Conservation (phyloP, 2,797 vertebrate species). For the Acanthurus tractus region DNA sequence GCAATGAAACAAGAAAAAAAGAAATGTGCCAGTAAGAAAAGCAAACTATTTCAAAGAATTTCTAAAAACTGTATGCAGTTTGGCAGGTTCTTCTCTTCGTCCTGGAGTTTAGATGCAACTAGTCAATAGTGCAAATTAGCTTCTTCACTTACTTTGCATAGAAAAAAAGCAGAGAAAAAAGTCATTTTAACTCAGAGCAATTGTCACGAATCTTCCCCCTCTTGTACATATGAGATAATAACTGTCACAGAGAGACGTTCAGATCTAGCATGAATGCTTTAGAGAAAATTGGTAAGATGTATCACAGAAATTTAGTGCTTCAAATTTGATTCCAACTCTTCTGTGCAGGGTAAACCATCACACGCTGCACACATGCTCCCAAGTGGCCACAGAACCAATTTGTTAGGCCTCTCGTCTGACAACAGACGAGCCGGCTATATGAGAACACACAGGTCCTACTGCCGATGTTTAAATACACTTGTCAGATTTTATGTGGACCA, state of each 20-base stretch:
- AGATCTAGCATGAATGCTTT: conserved; percentile 56
- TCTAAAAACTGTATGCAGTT: conserved; percentile 3
- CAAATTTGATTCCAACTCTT: conserved; percentile 76
- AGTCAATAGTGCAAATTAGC: conserved; percentile 50
- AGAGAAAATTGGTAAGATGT: conserved; percentile 71
- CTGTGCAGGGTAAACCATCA: conserved; percentile 68
- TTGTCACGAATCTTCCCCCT: conserved; percentile 53
- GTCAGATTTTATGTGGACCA: conserved; percentile 59
- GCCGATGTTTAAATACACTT: conserved; percentile 66
- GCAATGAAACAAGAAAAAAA: neutral
- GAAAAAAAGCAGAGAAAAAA: conserved; percentile 14
- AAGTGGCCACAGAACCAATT: conserved; percentile 77
- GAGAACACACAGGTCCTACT: conserved; percentile 64
- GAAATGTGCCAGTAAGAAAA: neutral
- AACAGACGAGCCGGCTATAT: conserved; percentile 62
- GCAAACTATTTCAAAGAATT: neutral
- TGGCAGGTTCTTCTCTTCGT: neutral
- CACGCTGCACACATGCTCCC: conserved; percentile 69
- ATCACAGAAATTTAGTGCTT: conserved; percentile 73
- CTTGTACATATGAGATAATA: conserved; percentile 67
- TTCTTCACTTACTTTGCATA: conserved; percentile 34
- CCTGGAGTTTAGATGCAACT: conserved; percentile 4
- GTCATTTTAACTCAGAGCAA: conserved; percentile 51
- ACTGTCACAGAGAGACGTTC: conserved; percentile 64
- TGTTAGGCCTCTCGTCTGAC: conserved; percentile 74